Conservation (phyloP, 2,797 vertebrate species). For the Mormyrus proboscirostris region DNA sequence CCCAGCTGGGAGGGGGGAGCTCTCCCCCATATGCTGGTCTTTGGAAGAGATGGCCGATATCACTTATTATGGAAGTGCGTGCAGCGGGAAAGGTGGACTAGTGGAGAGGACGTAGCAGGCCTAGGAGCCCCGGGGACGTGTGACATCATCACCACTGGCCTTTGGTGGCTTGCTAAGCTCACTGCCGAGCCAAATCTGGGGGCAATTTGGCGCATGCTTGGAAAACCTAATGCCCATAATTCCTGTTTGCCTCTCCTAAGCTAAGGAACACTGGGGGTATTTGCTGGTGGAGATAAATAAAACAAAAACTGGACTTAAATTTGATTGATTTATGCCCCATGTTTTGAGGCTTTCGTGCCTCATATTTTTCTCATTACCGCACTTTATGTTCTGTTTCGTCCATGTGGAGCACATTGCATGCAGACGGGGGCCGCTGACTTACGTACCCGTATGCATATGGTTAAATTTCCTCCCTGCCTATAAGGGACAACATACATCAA, state of each 20-base stretch:
- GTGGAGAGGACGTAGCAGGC: background rate
- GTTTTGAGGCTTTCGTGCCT: background rate
- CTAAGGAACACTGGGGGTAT: background rate
- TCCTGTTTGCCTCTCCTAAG: background rate
- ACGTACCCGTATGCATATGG: background rate
- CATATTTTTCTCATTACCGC: background rate
- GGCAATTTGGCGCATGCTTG: conserved; percentile 12
- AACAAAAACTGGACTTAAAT: background rate
- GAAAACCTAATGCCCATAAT: background rate
- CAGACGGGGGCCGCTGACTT: background rate
- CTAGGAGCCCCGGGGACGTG: background rate
- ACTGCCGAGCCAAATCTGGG: background rate
- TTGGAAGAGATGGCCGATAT: background rate
- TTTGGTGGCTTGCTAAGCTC: background rate
- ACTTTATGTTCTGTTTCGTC: background rate
- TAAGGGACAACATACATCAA: background rate
- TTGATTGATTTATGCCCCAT: background rate
- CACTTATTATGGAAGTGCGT: background rate
- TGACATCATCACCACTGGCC: conserved; percentile 8
- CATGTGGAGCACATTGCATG: background rate
- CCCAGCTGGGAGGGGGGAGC: background rate
- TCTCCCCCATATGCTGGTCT: background rate
- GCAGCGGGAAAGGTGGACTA: background rate
- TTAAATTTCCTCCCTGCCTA: background rate
- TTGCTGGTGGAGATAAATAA: background rate